A percentile compares a stretch with the other conserved stretches of the same genome.
Conservation (phyloP, 53 echinoderm and acorn worm genomes). For the Astropecten irregularis region DNA sequence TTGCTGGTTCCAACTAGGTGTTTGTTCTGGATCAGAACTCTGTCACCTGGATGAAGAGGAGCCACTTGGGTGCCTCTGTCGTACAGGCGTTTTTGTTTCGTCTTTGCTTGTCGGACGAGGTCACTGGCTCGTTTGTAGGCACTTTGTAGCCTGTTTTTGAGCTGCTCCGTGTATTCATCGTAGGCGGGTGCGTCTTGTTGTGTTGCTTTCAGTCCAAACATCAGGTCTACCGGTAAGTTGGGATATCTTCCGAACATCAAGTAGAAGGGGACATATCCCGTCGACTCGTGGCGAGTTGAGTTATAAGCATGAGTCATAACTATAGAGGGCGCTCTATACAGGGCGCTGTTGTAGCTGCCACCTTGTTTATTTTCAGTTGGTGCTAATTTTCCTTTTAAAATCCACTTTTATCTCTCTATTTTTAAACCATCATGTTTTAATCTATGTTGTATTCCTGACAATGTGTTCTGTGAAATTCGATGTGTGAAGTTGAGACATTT, state of each 20-base stretch:
- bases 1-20: not conserved
- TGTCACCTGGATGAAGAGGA: not conserved
- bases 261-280: constrained; percentile 48
- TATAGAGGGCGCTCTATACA: too few species aligned
- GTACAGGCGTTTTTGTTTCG: not conserved
- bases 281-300: constrained; percentile 33
- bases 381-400: too few species aligned
- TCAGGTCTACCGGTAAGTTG: constrained; percentile 19
- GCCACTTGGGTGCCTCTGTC: constrained; percentile 1
- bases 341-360: too few species aligned
- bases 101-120: not conserved
- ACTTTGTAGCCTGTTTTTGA: too few species aligned
- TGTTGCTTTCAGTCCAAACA: not conserved
- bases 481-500: too few species aligned
- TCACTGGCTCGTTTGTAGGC: too few species aligned
- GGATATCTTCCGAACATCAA: constrained; percentile 43
- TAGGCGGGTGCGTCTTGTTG: not conserved
- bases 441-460: too few species aligned
- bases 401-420: too few species aligned
- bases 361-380: too few species aligned
- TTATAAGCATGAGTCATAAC: constrained; percentile 51
- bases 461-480: too few species aligned
- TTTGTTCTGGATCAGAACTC: not conserved
- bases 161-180: not conserved
- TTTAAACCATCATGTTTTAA: too few species aligned